Evolutionary conservation across 1,140 invertebrate species (phyloP).

Genomic region (Drosophila bifasciata): DNA sequence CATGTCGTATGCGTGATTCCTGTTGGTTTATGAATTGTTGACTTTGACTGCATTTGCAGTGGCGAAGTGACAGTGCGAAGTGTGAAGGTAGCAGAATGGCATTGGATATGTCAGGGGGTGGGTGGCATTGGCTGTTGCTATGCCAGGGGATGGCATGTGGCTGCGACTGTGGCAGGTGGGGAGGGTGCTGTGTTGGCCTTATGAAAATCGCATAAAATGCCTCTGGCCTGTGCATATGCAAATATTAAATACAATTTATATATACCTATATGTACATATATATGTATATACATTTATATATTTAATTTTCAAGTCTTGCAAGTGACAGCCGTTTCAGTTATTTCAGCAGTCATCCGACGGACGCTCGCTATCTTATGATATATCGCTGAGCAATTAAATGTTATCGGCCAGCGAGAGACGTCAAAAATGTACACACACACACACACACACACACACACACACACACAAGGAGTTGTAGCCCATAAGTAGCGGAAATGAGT

Average conservation of each 20-base stretch:
- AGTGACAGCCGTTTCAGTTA: slow-evolving; percentile 1
- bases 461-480: slow-evolving; percentile 6
- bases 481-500: slow-evolving; percentile 37
- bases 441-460: not conserved
- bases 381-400: slow-evolving; percentile 78
- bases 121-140: no score
- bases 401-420: slow-evolving; percentile 70
- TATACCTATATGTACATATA: no score
- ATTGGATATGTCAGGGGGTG: slow-evolving; percentile 33
- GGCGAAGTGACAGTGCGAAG: slow-evolving; percentile 7
- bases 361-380: slow-evolving; percentile 73
- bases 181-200: not conserved
- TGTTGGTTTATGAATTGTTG: slow-evolving; percentile 55
- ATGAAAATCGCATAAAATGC: not conserved
- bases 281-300: no score
- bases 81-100: slow-evolving; percentile 47
- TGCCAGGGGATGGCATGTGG: not conserved
- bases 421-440: slow-evolving; percentile 31
- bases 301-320: slow-evolving; percentile 65
- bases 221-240: slow-evolving; percentile 5
- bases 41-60: slow-evolving; percentile 21
- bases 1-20: slow-evolving; percentile 74
- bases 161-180: no score
- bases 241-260: slow-evolving; percentile 57
- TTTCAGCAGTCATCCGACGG: not conserved